Evolutionary conservation across 2,113 vertebrate genomes (phyloP).

Genomic region (Nestor notabilis): DNA sequence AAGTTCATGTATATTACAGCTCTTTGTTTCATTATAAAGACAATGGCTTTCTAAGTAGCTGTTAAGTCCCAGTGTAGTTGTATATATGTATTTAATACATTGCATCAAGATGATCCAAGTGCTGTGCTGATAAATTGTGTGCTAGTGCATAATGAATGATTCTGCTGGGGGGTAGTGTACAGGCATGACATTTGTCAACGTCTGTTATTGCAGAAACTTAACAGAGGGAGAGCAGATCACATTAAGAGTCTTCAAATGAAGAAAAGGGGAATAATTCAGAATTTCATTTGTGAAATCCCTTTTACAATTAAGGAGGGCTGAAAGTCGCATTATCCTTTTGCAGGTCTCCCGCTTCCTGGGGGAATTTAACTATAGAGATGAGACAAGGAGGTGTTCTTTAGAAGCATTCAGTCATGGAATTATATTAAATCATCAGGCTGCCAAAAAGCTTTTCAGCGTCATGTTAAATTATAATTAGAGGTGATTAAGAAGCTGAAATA

Average conservation of each 20-base stretch:
- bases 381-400: conserved; percentile 33
- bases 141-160: not conserved
- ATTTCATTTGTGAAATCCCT: conserved; percentile 49
- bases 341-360: conserved; percentile 9
- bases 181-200: not conserved
- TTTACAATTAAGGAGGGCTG: conserved; percentile 23
- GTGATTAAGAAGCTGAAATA: conserved; percentile 43
- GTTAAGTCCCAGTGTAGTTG: not conserved
- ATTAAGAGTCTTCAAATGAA: conserved; percentile 31
- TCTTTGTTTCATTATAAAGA: not conserved
- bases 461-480: conserved; percentile 48
- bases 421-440: conserved; percentile 42
- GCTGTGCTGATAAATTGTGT: not conserved
- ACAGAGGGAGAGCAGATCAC: not conserved
- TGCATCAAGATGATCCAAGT: not conserved
- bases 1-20: not conserved
- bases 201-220: not conserved
- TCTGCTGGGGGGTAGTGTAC: not conserved
- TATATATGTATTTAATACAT: not conserved
- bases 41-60: not conserved
- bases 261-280: conserved; percentile 25
- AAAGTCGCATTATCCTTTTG: conserved; percentile 5
- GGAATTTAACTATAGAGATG: conserved; percentile 25
- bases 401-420: conserved; percentile 40
- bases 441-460: conserved; percentile 28